Evolutionary conservation across 1,140 invertebrate species (phyloP).

Genomic region (Sycobia sp.): DNA sequence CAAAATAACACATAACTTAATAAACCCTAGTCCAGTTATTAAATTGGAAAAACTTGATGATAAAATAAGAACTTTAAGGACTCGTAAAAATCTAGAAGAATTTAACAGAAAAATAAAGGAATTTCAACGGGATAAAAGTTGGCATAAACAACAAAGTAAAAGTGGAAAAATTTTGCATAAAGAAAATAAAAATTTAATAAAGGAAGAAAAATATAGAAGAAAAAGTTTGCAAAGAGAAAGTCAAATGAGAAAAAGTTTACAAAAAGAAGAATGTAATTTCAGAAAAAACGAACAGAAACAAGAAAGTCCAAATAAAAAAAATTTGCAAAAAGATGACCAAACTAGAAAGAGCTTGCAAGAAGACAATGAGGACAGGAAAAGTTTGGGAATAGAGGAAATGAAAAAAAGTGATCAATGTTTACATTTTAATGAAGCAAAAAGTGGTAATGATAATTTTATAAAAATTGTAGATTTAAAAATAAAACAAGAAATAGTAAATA

Average conservation of each 20-base stretch:
- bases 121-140: not conserved
- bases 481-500: slow-evolving; percentile 10
- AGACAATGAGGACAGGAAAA: not conserved
- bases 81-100: slow-evolving; percentile 15
- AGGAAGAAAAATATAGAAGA: not conserved
- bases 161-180: not conserved
- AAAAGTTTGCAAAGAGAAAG: not conserved
- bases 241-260: not conserved
- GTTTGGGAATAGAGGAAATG: not conserved
- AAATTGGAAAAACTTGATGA: slow-evolving; percentile 31
- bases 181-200: not conserved
- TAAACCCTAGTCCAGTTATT: slow-evolving; percentile 9
- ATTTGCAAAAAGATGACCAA: not conserved
- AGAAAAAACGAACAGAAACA: slow-evolving; percentile 4
- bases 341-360: not conserved
- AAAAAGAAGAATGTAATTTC: not conserved
- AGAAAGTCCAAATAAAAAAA: not conserved
- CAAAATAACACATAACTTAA: not conserved
- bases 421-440: not conserved
- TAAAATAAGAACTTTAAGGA: slow-evolving; percentile 4
- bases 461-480: not conserved
- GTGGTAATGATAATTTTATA: not conserved
- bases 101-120: slow-evolving; percentile 18
- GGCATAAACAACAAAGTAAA: not conserved
- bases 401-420: slow-evolving; percentile 3